A percentile compares a stretch with the other conserved stretches of the same genome.
Conservation (phyloP, 2,797 vertebrate genomes). For the Spinus pinus region DNA sequence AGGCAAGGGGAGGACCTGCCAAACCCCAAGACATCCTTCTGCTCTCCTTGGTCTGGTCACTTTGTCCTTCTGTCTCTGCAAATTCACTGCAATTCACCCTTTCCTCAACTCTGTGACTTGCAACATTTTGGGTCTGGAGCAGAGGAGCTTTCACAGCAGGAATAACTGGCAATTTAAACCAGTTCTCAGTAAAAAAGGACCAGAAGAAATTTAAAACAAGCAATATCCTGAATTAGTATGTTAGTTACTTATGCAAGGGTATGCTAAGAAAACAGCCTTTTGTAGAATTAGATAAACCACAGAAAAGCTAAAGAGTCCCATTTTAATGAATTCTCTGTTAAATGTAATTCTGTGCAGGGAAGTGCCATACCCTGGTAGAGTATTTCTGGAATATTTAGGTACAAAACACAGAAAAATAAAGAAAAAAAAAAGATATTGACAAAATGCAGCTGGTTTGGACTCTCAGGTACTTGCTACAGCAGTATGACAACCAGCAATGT, state of each 20-base stretch:
- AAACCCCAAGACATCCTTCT: neutral
- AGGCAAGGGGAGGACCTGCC: neutral
- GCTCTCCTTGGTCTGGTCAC: neutral
- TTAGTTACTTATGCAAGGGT: neutral
- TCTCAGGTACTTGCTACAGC: neutral
- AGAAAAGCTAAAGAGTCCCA: neutral
- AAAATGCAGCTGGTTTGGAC: neutral
- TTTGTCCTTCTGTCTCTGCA: neutral
- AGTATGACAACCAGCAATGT: constrained; percentile 23
- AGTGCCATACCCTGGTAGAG: neutral
- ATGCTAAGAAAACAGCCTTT: neutral
- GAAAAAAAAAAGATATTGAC: neutral
- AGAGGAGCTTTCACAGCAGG: neutral
- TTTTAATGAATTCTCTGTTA: neutral
- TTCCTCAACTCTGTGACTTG: neutral
- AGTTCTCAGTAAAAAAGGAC: neutral
- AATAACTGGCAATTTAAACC: neutral
- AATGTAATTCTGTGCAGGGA: neutral
- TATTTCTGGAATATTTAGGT: neutral
- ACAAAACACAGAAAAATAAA: neutral
- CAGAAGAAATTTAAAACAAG: neutral
- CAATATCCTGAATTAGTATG: neutral
- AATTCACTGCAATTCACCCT: neutral
- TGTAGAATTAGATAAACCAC: neutral
- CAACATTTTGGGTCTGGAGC: neutral